phyloP scores from a whole-genome alignment of 2,888 invertebrate genomes.

The Hoplodrina ambigua region DNA sequence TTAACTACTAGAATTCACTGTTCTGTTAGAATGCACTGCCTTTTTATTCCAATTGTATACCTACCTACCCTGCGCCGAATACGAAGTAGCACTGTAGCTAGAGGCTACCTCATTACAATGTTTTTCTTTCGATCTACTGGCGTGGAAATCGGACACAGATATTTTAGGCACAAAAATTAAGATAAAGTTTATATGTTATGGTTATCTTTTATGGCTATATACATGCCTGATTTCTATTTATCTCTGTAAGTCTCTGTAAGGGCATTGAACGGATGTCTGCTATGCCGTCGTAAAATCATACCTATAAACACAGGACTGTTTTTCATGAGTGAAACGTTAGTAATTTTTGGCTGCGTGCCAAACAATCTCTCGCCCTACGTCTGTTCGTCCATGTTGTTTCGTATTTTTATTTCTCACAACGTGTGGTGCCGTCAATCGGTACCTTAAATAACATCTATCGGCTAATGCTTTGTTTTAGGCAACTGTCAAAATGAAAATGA shows the following conservation, averaged over 20 bases:
- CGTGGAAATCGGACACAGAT: background rate
- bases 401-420: slow-evolving; percentile 83
- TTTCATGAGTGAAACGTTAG: slow-evolving; percentile 80
- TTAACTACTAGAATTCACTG: background rate
- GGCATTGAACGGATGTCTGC: slow-evolving; percentile 66
- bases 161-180: slow-evolving; percentile 10
- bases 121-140: slow-evolving; percentile 7
- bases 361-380: slow-evolving; percentile 75
- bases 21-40: background rate
- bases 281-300: slow-evolving; percentile 57
- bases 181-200: background rate
- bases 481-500: background rate
- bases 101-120: background rate
- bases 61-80: slow-evolving; percentile 19
- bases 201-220: slow-evolving; percentile 22
- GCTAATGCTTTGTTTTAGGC: slow-evolving; percentile 9
- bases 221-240: slow-evolving; percentile 30
- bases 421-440: slow-evolving; percentile 80
- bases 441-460: slow-evolving; percentile 65
- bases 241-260: slow-evolving; percentile 56
- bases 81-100: slow-evolving; percentile 9
- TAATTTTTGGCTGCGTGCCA: slow-evolving; percentile 82
- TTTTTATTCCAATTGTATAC: slow-evolving; percentile 3
- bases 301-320: slow-evolving; percentile 69
- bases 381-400: slow-evolving; percentile 67